phyloP scores from a whole-genome alignment of 2,797 vertebrate genomes.

The Salmo trutta region DNA sequence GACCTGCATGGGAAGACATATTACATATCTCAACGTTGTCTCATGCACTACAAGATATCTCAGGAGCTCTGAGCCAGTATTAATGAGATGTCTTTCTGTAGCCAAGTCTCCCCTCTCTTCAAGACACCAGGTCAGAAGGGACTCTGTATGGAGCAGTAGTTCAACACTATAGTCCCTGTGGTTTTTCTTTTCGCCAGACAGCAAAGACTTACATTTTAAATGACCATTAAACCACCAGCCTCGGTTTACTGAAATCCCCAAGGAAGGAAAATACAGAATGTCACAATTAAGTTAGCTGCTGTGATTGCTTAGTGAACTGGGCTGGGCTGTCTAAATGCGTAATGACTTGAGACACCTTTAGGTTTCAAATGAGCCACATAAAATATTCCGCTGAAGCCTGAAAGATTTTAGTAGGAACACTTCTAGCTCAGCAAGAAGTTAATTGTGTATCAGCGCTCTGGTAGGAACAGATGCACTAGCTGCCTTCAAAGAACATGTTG shows the following conservation, averaged over 20 bases:
- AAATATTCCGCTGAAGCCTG: constrained; percentile 65
- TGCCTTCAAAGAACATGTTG: constrained; percentile 39
- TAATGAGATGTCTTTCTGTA: background rate
- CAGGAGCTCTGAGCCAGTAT: too few relatives aligned
- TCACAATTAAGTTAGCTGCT: constrained; percentile 33
- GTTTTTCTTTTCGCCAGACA: background rate
- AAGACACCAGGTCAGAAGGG: background rate
- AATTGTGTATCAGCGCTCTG: constrained; percentile 51
- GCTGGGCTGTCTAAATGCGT: constrained; percentile 32
- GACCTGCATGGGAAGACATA: background rate
- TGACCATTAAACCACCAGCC: background rate
- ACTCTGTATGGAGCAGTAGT: background rate
- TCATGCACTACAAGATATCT: too few relatives aligned
- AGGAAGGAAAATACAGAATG: constrained; percentile 19
- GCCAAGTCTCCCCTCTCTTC: background rate
- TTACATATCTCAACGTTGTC: background rate
- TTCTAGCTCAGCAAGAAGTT: constrained; percentile 70
- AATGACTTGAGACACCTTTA: constrained; percentile 40
- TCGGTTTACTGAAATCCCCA: background rate
- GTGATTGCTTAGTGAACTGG: constrained; percentile 59
- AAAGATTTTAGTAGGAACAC: constrained; percentile 48
- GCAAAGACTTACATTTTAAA: background rate
- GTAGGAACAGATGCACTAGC: constrained; percentile 31
- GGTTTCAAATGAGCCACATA: constrained; percentile 65
- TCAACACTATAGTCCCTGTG: background rate